A percentile compares a stretch with the other conserved stretches of the same genome.
Evolutionary conservation across 2,113 vertebrate species (phyloP).

Genomic region (Chionomys nivalis): DNA sequence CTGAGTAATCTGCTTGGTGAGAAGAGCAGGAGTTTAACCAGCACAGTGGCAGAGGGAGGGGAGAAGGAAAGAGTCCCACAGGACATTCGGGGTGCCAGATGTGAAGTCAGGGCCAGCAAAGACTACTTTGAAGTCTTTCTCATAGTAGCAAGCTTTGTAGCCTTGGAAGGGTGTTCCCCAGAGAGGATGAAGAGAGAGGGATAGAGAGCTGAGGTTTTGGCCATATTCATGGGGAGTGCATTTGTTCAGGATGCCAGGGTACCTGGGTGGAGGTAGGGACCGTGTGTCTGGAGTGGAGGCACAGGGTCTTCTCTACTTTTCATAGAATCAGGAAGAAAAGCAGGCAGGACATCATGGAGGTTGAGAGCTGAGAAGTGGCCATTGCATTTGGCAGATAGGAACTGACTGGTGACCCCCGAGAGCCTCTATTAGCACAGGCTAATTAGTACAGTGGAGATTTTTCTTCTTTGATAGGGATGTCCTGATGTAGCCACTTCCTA

Average conservation of each 20-base stretch:
- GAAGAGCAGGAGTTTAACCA: background rate
- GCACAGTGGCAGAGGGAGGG: background rate
- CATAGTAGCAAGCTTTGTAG: background rate
- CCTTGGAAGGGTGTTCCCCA: background rate
- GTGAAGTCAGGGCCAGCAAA: background rate
- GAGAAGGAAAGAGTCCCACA: slow-evolving; percentile 6
- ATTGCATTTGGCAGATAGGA: background rate
- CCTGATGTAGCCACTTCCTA: background rate
- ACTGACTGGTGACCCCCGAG: background rate
- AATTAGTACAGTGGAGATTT: background rate
- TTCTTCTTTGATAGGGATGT: background rate
- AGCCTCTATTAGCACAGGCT: background rate
- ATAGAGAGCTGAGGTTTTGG: background rate
- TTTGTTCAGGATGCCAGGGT: background rate
- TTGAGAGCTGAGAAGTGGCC: background rate
- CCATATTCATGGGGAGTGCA: background rate
- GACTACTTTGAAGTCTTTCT: background rate
- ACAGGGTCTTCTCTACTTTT: background rate
- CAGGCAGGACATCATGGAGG: background rate
- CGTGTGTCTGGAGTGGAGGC: background rate
- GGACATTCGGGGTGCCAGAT: background rate
- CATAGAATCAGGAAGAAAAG: background rate
- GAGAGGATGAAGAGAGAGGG: background rate
- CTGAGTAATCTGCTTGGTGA: background rate
- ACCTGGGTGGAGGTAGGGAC: background rate